Conservation (phyloP, 2,113 vertebrate genomes). For the Scytalopus superciliaris region DNA sequence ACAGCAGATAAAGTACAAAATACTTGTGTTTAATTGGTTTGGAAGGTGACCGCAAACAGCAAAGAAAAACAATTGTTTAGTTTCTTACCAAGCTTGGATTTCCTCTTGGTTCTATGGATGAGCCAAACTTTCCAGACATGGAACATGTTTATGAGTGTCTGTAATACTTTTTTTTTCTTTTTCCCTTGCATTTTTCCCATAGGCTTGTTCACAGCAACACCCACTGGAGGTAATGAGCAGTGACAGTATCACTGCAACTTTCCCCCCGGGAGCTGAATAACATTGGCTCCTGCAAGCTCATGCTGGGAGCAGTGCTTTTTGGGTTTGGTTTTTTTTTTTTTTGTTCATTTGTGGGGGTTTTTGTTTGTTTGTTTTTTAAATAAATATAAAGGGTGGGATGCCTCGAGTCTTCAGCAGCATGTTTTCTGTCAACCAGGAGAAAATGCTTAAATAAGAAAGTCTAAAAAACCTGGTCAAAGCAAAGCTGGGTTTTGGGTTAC, state of each 20-base stretch:
- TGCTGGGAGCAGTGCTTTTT: not conserved
- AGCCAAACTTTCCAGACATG: not conserved
- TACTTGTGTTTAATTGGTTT: not conserved
- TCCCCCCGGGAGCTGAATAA: not conserved
- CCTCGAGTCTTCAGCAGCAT: not conserved
- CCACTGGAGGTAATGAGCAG: slow-evolving; percentile 55
- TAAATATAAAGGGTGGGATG: not conserved
- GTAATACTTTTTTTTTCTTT: not conserved
- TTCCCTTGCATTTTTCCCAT: not conserved
- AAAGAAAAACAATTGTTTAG: not conserved
- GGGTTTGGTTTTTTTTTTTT: not conserved
- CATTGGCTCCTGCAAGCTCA: not conserved
- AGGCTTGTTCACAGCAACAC: slow-evolving; percentile 56
- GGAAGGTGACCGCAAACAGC: not conserved
- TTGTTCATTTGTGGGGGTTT: no score
- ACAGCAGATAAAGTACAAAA: not conserved
- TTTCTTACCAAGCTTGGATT: not conserved
- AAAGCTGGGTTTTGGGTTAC: not conserved
- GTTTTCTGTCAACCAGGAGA: not conserved
- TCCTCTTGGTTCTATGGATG: not conserved
- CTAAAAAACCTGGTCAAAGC: slow-evolving; percentile 26
- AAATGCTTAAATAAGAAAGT: slow-evolving; percentile 3
- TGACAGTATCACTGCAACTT: slow-evolving; percentile 26
- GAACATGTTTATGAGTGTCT: slow-evolving; percentile 1
- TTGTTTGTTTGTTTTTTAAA: no score